Conservation (phyloP, 2,113 vertebrate species). For the Microcebus lehilahytsara region DNA sequence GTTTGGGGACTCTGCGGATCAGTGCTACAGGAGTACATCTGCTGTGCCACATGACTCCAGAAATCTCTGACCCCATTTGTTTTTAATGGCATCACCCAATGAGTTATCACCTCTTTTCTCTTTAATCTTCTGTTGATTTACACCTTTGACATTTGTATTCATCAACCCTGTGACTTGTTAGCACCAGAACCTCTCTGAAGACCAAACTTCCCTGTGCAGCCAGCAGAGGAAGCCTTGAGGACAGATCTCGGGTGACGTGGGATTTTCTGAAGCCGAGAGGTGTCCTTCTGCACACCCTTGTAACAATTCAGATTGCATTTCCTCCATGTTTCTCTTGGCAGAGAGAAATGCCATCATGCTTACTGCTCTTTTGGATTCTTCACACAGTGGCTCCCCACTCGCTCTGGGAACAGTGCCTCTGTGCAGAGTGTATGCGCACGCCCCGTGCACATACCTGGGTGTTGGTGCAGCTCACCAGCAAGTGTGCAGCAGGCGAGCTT, state of each 20-base stretch:
- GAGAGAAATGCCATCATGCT: not conserved
- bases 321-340: conserved; percentile 19
- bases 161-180: conserved; percentile 60
- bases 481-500: conserved; percentile 54
- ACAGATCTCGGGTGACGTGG: conserved; percentile 29
- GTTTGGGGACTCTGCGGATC: conserved; percentile 64
- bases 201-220: conserved; percentile 48
- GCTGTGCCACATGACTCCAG: conserved; percentile 47
- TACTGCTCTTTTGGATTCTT: not conserved
- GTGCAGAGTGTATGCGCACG: rapidly evolving
- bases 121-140: conserved; percentile 75
- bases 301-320: conserved; percentile 38
- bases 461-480: conserved; percentile 45
- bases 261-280: conserved; percentile 40
- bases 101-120: conserved; percentile 59
- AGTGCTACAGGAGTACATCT: conserved; percentile 9
- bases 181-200: conserved; percentile 46
- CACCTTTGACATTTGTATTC: conserved; percentile 71
- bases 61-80: conserved; percentile 54
- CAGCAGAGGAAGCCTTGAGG: conserved; percentile 53
- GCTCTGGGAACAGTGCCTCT: not conserved
- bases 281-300: not conserved
- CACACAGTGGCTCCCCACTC: not conserved
- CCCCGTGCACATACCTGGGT: not conserved
- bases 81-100: conserved; percentile 72